These are phyloP conservation scores for Plagodis pulveraria DNA, from an alignment of 2,888 invertebrate genomes.

Conservation along the genomic window DNA sequence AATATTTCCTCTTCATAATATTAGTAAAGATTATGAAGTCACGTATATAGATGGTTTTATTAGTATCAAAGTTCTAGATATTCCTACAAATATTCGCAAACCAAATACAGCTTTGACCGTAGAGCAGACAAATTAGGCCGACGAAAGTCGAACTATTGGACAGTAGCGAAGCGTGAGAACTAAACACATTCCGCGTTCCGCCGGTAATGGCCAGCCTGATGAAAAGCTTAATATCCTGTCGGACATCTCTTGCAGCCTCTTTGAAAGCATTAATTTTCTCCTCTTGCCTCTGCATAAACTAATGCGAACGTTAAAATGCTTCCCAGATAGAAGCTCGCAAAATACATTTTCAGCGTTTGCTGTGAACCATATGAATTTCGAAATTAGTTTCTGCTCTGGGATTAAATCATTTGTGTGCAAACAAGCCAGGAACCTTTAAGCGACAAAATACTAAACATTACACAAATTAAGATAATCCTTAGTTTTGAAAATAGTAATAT, in stretches of 20 bases:
- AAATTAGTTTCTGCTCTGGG: not conserved
- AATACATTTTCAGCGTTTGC: slow-evolving; percentile 39
- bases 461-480: too few species aligned
- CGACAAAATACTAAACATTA: too few species aligned
- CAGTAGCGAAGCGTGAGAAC: slow-evolving; percentile 36
- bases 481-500: too few species aligned
- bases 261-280: slow-evolving; percentile 71
- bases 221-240: slow-evolving; percentile 72
- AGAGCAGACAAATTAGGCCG: slow-evolving; percentile 45
- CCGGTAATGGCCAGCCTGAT: slow-evolving; percentile 58
- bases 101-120: slow-evolving; percentile 40
- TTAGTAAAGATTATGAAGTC: too few species aligned
- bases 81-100: slow-evolving; percentile 29
- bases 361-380: slow-evolving; percentile 10
- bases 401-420: slow-evolving; percentile 4
- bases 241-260: slow-evolving; percentile 55
- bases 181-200: slow-evolving; percentile 37
- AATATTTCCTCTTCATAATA: too few species aligned
- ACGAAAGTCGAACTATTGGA: slow-evolving; percentile 42
- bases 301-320: slow-evolving; percentile 46
- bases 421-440: too few species aligned
- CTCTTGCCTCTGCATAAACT: slow-evolving; percentile 62
- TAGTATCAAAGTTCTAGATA: not conserved
- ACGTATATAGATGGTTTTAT: too few species aligned
- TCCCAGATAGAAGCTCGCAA: slow-evolving; percentile 25